These are phyloP conservation scores for Microcebus murinus DNA, from an alignment of 2,113 vertebrate species.

Conservation along the genomic window DNA sequence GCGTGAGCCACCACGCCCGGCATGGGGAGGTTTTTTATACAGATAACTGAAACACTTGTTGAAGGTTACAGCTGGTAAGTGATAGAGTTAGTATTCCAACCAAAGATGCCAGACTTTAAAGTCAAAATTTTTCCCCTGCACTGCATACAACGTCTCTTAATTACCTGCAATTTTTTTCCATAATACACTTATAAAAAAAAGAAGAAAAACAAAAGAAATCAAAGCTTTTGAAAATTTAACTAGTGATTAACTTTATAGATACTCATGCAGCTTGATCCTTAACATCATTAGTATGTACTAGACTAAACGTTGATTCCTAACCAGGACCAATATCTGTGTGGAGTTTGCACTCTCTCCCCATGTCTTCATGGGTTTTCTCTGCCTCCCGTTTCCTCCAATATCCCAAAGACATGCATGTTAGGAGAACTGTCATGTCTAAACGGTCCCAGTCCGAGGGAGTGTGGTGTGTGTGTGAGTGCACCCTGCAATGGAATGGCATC, in stretches of 20 bases:
- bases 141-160: not conserved
- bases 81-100: not conserved
- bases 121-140: not conserved
- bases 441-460: not conserved
- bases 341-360: not conserved
- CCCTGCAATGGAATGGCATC: not conserved
- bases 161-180: not conserved
- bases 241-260: not conserved
- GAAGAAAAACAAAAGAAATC: slow-evolving; percentile 23
- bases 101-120: not conserved
- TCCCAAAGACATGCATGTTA: not conserved
- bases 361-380: not conserved
- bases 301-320: not conserved
- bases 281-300: not conserved
- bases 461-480: not conserved
- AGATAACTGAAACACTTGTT: not conserved
- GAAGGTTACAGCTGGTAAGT: not conserved
- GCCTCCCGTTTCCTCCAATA: not conserved
- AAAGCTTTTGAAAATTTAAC: slow-evolving; percentile 39
- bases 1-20: too few species aligned
- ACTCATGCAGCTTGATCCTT: not conserved
- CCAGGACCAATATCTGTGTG: not conserved
- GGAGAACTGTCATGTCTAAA: not conserved
- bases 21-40: not conserved
- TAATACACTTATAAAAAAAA: slow-evolving; percentile 31